Base-by-base conservation (phyloP, 2,113 vertebrate species). In the Melozone crissalis region DNA sequence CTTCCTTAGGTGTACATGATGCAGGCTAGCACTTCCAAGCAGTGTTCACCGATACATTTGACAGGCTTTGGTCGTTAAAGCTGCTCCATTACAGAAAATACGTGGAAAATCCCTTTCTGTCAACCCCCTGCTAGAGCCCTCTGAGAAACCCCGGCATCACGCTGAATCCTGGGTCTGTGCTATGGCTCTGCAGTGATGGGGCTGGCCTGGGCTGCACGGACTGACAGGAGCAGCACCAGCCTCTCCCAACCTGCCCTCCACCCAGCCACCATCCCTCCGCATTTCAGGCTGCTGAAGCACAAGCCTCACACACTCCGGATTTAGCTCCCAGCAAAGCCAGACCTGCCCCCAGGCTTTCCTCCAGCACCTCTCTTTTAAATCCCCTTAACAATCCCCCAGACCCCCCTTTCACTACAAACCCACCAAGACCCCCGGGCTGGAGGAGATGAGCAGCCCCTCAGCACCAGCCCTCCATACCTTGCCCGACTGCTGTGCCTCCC, bases 261-360 rank as follows among this genome's bases (percentile, higher is more conserved):
- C 71, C 54, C 44, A 11, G 11, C 4, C n/a, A 49, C 5, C 61
- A 21, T 0, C 61, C 35, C 6, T 7, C 27, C 1, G 2, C 15
- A 27, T 33, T 26, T 11, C 58, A 24, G 74, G 46, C 35, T 54
- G 52, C 62, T 26, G 2, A 24, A 62, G 41, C 0, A 65, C 46
- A 33, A 69, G 58, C 39, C 61, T 81, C 5, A 11, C 11, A 3
- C 2, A 0, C 26, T 11, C 1, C 0, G 1, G 12, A 63, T 71
- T 23, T 11, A 4, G 26, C 0, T 41, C 26, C 19, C 16, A 63
- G 58, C 49, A 15, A 55, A 63, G 26, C 17, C 67, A 79, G 39
- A 84, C 78, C 54, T 27, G 39, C 23, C 41, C 2, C 9, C 22
- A 49, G 24, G 43, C 72, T 37, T 27, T 35, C 37, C 57, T 33